Conservation (phyloP, 2,888 invertebrate species). For the Pycnomerus fuliginosus region DNA sequence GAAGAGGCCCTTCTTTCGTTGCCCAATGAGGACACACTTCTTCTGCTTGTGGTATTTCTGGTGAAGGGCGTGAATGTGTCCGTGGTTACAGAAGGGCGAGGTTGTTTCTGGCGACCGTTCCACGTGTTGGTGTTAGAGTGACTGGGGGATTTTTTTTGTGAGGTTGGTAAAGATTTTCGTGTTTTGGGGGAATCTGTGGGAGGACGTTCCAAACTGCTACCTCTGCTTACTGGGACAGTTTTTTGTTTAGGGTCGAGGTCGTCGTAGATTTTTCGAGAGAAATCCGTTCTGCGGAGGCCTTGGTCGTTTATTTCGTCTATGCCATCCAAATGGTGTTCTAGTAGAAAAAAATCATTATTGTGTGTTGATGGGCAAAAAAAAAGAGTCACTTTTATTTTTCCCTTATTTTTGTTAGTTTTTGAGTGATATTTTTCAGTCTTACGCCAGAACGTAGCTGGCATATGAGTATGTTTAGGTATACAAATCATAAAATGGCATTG, state of each 20-base stretch:
- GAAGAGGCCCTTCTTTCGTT: constrained; percentile 54
- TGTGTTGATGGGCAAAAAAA: no score
- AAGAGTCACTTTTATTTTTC: no score
- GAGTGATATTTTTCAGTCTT: no score
- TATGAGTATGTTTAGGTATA: no score
- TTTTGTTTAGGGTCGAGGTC: constrained; percentile 32
- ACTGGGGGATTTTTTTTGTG: constrained; percentile 45
- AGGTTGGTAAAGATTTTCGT: constrained; percentile 13
- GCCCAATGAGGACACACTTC: constrained; percentile 52
- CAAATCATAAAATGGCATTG: no score
- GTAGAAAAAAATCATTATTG: constrained; percentile 40
- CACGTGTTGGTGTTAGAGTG: constrained; percentile 65
- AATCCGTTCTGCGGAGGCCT: constrained; percentile 70
- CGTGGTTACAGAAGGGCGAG: constrained; percentile 58
- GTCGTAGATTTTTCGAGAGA: constrained; percentile 64
- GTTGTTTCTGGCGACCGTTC: constrained; percentile 63
- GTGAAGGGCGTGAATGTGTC: constrained; percentile 62
- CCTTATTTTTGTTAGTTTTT: no score
- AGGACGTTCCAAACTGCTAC: no score
- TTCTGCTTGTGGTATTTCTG: constrained; percentile 44
- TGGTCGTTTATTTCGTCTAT: constrained; percentile 68
- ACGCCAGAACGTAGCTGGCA: no score
- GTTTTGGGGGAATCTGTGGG: constrained; percentile 13
- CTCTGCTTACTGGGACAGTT: no score
- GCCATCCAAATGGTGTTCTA: constrained; percentile 64